A percentile compares a stretch with the other conserved stretches of the same genome.
phyloP scores from a whole-genome alignment of 2,888 invertebrate genomes.

The Macroteleia sp. region DNA sequence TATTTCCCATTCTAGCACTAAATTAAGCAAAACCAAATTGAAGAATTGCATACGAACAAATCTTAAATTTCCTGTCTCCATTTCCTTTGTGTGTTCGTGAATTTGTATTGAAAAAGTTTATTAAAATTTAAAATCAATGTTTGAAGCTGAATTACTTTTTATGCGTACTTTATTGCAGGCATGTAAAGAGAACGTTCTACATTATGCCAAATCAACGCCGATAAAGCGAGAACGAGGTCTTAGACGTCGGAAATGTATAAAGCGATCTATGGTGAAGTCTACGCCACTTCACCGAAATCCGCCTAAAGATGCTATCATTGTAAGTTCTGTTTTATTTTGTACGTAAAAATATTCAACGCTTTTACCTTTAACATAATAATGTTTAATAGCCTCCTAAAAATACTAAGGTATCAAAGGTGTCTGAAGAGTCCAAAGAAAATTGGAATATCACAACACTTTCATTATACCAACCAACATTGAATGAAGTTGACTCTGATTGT shows the following conservation, averaged over 20 bases:
- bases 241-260: slow-evolving; percentile 81
- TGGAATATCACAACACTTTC: slow-evolving; percentile 76
- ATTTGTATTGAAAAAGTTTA: too few relatives aligned
- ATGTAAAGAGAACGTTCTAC: slow-evolving; percentile 82
- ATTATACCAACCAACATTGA: slow-evolving; percentile 71
- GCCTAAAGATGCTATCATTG: slow-evolving; percentile 76
- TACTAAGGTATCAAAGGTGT: slow-evolving; percentile 72
- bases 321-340: slow-evolving; percentile 60
- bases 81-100: too few relatives aligned
- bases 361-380: background rate
- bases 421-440: slow-evolving; percentile 82
- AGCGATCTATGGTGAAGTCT: slow-evolving; percentile 81
- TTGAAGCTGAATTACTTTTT: too few relatives aligned
- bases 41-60: too few relatives aligned
- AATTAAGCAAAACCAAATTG: too few relatives aligned
- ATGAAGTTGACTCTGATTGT: slow-evolving; percentile 66
- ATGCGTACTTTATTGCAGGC: too few relatives aligned
- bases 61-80: too few relatives aligned
- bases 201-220: slow-evolving; percentile 80
- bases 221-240: slow-evolving; percentile 78
- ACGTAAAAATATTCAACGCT: too few relatives aligned
- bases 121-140: too few relatives aligned
- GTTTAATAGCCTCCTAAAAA: slow-evolving; percentile 72
- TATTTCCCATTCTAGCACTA: too few relatives aligned
- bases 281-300: slow-evolving; percentile 77